Evolutionary conservation across 92 coral and sea anemone species (phyloP), one percentile per base, ranked within the genome.

Genomic region (Epizoanthus fatuus): DNA sequence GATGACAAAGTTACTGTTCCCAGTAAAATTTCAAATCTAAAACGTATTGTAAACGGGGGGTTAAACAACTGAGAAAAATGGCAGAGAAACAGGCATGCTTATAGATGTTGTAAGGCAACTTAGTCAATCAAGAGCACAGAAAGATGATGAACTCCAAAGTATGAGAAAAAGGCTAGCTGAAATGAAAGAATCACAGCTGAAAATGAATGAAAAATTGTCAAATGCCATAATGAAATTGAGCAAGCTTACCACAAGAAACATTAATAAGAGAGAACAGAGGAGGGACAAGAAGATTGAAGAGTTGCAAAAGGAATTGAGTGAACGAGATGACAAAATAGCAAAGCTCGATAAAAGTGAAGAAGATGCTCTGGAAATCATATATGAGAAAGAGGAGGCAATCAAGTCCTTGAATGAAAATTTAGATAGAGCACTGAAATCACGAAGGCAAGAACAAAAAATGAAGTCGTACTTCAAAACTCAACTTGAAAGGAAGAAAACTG

Each of bases 351-450:
- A 47, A 47, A 47, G 52, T 47, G 52, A 47, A 47, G 52, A 47
- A 47, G 52, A 47, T 47, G 52, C 52, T 47, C 52, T 47, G 16
- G 12, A 63, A 20, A 8, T 7, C 12, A 63, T 63, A 63, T 63
- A 20, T 69, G 11, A 69, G 7, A 35, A 69, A 25, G 55, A 17
- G 37, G 45, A 17, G 45, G 45, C 75, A 69, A 69, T 19, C 16
- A n/a, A 47, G 9, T 47, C 52, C 52, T 7, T 69, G 55, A 69
- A 69, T 19, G 35, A 69, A 37, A 37, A 69, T 4, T 69, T 69
- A 69, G 74, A 69, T 69, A 69, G 75, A 35, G 75, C 75, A 5
- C 35, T 69, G 11, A 69, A 35, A 12, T 10, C 75, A 69, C n/a
- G 63, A 45, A n/a, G 37, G 15, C 39, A 70, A 47, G 52, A 47